A percentile compares a stretch with the other conserved stretches of the same genome.
These are phyloP conservation scores for Metalampra italica DNA, from an alignment of 2,888 invertebrate species.

Conservation along the genomic window DNA sequence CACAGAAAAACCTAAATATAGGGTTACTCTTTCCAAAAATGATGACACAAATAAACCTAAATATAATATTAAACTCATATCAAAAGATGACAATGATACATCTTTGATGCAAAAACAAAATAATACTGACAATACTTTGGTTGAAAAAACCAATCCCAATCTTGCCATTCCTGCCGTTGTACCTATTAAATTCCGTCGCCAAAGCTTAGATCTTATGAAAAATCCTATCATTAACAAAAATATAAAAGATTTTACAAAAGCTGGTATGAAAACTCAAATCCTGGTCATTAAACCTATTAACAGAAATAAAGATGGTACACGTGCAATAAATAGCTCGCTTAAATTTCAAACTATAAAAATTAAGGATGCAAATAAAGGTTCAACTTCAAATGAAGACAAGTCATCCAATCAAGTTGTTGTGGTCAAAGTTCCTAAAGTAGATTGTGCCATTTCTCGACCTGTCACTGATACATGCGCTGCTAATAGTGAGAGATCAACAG, in stretches of 20 bases:
- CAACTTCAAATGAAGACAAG: constrained; percentile 41
- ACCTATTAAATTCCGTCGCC: constrained; percentile 57
- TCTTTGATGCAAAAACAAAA: neutral
- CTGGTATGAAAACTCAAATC: constrained; percentile 71
- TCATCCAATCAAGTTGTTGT: constrained; percentile 57
- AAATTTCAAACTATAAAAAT: constrained; percentile 84
- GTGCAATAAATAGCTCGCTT: constrained; percentile 40
- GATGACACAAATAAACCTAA: constrained; percentile 1
- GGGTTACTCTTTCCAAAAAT: neutral
- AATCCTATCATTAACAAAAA: constrained; percentile 67
- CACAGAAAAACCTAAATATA: too few relatives aligned
- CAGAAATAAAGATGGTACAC: constrained; percentile 50
- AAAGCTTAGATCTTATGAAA: constrained; percentile 63
- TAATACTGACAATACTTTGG: neutral
- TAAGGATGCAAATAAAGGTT: constrained; percentile 58
- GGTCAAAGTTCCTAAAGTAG: constrained; percentile 64
- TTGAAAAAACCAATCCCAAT: constrained; percentile 29
- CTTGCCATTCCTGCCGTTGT: constrained; percentile 41
- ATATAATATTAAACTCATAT: constrained; percentile 12
- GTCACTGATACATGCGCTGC: constrained; percentile 20
- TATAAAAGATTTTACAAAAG: constrained; percentile 60
- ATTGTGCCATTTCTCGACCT: constrained; percentile 35
- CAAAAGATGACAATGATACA: constrained; percentile 7
- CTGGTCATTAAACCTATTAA: constrained; percentile 68
- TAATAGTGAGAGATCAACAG: constrained; percentile 12